phyloP scores from a whole-genome alignment of 1,140 invertebrate genomes.

The Glossosoma conforme region DNA sequence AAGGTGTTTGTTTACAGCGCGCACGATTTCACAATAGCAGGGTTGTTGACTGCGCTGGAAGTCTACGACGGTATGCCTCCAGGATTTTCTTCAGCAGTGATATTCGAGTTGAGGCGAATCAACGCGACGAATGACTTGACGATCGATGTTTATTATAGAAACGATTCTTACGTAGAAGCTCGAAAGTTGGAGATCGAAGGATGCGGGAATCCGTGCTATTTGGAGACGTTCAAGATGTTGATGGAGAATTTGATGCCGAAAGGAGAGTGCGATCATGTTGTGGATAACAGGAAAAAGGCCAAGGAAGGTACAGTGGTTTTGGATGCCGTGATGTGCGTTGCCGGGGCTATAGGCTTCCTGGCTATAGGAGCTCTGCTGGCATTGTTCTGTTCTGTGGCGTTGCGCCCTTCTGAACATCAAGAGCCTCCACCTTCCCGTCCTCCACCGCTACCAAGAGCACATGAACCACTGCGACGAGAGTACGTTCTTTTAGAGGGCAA shows the following conservation, averaged over 20 bases:
- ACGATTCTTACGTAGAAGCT: slow-evolving; percentile 4
- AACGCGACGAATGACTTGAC: background rate
- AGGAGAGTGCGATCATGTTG: background rate
- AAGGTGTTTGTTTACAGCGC: slow-evolving; percentile 16
- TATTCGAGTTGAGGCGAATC: slow-evolving; percentile 15
- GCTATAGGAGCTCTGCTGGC: slow-evolving; percentile 14
- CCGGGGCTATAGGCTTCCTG: slow-evolving; percentile 7
- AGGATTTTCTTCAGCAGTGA: slow-evolving; percentile 18
- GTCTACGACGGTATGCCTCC: slow-evolving; percentile 13
- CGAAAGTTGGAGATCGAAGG: background rate
- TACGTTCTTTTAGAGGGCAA: too few species aligned
- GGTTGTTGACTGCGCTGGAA: slow-evolving; percentile 14
- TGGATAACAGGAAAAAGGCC: background rate
- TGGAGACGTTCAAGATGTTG: slow-evolving; percentile 15
- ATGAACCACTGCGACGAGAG: too few species aligned
- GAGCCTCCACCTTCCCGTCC: too few species aligned
- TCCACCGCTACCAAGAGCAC: too few species aligned
- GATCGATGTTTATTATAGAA: slow-evolving; percentile 19
- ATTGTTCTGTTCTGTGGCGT: slow-evolving; percentile 3
- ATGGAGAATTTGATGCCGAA: slow-evolving; percentile 7
- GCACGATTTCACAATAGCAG: slow-evolving; percentile 21
- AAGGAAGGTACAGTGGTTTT: background rate
- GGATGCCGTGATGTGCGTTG: background rate
- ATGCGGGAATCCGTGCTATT: slow-evolving; percentile 14
- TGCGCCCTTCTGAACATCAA: too few species aligned